These are phyloP conservation scores for Eulimnadia texana DNA, from an alignment of 1,140 invertebrate species.

Conservation along the genomic window DNA sequence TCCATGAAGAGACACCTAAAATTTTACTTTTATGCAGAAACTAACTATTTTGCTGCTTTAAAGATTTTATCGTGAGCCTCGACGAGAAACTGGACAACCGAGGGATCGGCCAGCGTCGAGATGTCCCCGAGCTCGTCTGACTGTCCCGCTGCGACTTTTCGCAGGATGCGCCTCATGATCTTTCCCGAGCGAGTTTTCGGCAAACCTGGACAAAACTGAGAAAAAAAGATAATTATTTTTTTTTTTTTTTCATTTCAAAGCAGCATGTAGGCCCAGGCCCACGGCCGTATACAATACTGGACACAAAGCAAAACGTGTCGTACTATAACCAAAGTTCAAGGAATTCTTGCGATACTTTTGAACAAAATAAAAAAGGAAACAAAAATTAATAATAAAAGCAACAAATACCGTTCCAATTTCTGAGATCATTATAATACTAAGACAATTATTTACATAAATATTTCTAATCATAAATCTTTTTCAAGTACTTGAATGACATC, in stretches of 20 bases:
- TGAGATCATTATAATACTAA: too few relatives aligned
- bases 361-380: too few relatives aligned
- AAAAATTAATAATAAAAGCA: too few relatives aligned
- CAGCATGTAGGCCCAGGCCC: too few relatives aligned
- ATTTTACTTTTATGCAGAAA: too few relatives aligned
- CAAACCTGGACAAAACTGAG: slow-evolving; percentile 53
- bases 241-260: slow-evolving; percentile 14
- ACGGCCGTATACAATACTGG: too few relatives aligned
- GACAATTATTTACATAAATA: background rate
- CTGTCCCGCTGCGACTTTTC: slow-evolving; percentile 82
- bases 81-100: slow-evolving; percentile 19
- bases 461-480: background rate
- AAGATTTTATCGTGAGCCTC: background rate
- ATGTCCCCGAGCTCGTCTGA: slow-evolving; percentile 70
- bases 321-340: too few relatives aligned
- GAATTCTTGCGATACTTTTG: too few relatives aligned
- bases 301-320: too few relatives aligned
- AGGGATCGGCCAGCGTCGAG: slow-evolving; percentile 43
- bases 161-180: slow-evolving; percentile 86
- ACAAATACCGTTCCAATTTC: too few relatives aligned
- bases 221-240: slow-evolving; percentile 13
- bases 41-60: background rate
- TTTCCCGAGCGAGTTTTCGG: slow-evolving; percentile 97
- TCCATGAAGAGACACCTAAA: background rate
- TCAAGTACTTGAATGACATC: slow-evolving; percentile 62